A percentile compares a stretch with the other conserved stretches of the same genome.
Evolutionary conservation across 1,140 invertebrate species (phyloP).

Genomic region (Drosophila ananassae): DNA sequence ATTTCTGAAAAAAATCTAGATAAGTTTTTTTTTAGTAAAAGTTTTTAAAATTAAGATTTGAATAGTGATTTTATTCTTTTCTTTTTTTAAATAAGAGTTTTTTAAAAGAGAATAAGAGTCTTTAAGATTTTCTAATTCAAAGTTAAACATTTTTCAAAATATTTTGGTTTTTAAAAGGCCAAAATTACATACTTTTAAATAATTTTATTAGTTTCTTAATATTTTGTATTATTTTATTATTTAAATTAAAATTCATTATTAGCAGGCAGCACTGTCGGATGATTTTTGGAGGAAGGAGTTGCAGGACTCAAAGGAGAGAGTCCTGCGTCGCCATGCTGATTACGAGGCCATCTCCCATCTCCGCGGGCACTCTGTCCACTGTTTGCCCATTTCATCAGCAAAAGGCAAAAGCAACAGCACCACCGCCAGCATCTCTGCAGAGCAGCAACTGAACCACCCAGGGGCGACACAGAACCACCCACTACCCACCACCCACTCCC

Average conservation of each 20-base stretch:
- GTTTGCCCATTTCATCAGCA: conserved; percentile 61
- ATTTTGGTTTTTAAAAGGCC: too few species aligned
- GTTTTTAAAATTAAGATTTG: too few species aligned
- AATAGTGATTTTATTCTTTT: too few species aligned
- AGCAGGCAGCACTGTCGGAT: conserved; percentile 2
- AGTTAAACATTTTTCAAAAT: not conserved
- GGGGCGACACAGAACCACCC: conserved; percentile 1
- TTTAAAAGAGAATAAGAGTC: too few species aligned
- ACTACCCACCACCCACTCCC: not conserved
- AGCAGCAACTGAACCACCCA: conserved; percentile 36
- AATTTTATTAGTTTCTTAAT: not conserved
- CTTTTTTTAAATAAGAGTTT: too few species aligned
- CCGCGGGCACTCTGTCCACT: conserved; percentile 46
- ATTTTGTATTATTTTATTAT: not conserved
- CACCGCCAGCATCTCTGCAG: conserved; percentile 22
- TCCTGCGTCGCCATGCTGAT: conserved; percentile 58
- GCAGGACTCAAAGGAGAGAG: conserved; percentile 31
- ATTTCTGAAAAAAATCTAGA: too few species aligned
- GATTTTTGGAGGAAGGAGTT: conserved; percentile 15
- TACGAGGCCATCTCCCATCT: conserved; percentile 47
- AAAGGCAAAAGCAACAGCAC: conserved; percentile 5
- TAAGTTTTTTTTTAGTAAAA: too few species aligned
- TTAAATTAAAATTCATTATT: not conserved
- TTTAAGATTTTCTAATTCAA: too few species aligned
- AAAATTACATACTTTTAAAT: too few species aligned